Evolutionary conservation across 1,140 invertebrate genomes (phyloP).

Genomic region (Aleiodes sp.): DNA sequence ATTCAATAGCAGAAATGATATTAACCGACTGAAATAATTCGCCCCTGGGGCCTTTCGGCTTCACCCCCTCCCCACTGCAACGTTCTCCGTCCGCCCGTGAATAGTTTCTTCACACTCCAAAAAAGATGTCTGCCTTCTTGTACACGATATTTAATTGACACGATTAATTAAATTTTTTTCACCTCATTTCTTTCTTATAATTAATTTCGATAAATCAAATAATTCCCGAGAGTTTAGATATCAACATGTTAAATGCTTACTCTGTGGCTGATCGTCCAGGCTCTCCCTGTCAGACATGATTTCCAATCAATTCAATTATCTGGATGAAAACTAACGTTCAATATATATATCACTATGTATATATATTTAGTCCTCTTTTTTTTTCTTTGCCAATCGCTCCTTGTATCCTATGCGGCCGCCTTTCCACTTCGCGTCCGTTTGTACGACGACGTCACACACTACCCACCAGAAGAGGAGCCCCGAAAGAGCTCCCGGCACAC

Average conservation of each 20-base stretch:
- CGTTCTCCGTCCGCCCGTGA: neutral
- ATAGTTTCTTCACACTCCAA: neutral
- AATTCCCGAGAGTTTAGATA: too few relatives aligned
- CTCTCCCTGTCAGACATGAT: constrained; percentile 71
- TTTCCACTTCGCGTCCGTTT: constrained; percentile 25
- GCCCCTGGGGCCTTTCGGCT: neutral
- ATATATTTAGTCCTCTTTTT: too few relatives aligned
- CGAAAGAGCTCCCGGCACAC: constrained; percentile 27
- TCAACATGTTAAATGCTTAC: constrained; percentile 52
- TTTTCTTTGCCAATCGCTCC: too few relatives aligned
- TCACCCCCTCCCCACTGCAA: neutral
- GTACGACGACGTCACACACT: neutral
- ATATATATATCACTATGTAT: too few relatives aligned
- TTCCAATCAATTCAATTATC: constrained; percentile 48
- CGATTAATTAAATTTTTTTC: too few relatives aligned
- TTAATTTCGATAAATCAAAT: too few relatives aligned
- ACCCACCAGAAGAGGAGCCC: neutral
- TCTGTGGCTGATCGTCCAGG: constrained; percentile 70
- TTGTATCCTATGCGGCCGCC: too few relatives aligned
- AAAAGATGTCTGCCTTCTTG: constrained; percentile 27
- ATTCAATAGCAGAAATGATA: too few relatives aligned
- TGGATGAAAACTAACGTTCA: too few relatives aligned
- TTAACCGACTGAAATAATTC: constrained; percentile 10
- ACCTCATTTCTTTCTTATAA: too few relatives aligned
- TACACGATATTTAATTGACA: constrained; percentile 2